Percentiles rank a stretch among this genome's conserved stretches.
These are phyloP conservation scores for Platalea minor DNA, from an alignment of 2,797 vertebrate species.

Conservation along the genomic window DNA sequence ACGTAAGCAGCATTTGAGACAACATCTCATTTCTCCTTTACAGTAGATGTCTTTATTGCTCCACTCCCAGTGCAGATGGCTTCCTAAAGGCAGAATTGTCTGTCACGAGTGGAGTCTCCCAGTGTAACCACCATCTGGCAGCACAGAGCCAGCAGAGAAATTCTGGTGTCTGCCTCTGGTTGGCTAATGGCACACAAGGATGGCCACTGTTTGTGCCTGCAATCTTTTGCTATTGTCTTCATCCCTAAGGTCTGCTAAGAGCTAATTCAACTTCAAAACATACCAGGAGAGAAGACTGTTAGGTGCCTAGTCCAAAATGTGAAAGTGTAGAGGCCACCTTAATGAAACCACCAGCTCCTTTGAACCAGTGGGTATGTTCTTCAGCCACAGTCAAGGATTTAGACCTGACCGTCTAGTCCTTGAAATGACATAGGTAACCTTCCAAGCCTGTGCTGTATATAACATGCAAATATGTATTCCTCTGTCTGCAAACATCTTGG, in stretches of 20 bases:
- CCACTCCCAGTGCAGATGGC: background rate
- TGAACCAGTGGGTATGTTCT: background rate
- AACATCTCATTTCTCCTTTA: background rate
- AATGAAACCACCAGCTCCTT: background rate
- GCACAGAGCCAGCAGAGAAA: background rate
- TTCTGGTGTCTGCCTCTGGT: background rate
- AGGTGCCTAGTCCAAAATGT: fast-evolving
- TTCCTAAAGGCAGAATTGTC: background rate
- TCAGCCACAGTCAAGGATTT: background rate
- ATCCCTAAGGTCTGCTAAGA: background rate
- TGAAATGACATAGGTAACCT: background rate
- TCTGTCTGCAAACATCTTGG: background rate
- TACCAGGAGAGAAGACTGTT: background rate
- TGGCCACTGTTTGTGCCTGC: background rate
- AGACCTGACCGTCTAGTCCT: background rate
- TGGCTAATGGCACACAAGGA: background rate
- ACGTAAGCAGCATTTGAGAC: background rate
- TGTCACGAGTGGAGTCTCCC: fast-evolving
- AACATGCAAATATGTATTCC: background rate
- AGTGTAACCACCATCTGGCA: background rate
- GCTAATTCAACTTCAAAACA: background rate
- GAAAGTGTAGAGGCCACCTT: background rate
- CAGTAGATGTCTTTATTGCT: background rate
- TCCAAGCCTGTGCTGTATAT: background rate
- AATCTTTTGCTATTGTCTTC: background rate